These are phyloP conservation scores for Drosophila vallismaia DNA, from an alignment of 2,888 invertebrate species.

Conservation along the genomic window DNA sequence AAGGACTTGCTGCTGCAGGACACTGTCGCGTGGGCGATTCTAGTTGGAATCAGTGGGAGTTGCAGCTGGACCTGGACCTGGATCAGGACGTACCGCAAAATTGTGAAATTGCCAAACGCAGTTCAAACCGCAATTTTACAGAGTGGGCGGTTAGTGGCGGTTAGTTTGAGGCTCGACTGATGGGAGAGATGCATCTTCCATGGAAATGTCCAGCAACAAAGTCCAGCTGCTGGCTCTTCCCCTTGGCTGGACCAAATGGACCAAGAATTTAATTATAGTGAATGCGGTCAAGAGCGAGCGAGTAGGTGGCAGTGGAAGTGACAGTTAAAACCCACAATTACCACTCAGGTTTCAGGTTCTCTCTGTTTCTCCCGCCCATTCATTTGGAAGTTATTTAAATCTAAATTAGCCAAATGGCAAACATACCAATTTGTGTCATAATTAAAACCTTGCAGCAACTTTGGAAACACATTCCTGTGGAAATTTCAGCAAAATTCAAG, in stretches of 20 bases:
- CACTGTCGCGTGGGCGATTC: neutral
- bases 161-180: neutral
- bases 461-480: neutral
- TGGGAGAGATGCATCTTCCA: neutral
- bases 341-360: neutral
- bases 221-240: neutral
- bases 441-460: neutral
- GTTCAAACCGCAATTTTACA: conserved; percentile 31
- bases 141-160: conserved; percentile 13
- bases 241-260: neutral
- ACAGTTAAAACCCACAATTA: neutral
- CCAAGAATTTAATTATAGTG: conserved; percentile 6
- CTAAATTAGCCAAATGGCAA: neutral
- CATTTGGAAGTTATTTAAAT: neutral
- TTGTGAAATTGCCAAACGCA: conserved; percentile 44
- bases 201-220: conserved; percentile 1
- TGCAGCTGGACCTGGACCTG: neutral
- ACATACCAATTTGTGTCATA: neutral
- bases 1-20: conserved; percentile 9
- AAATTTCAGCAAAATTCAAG: neutral
- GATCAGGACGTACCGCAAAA: conserved; percentile 20
- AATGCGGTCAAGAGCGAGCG: neutral
- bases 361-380: neutral
- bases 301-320: neutral
- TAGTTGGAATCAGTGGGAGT: neutral